These are phyloP conservation scores for Deroptyus accipitrinus DNA, from an alignment of 2,113 vertebrate genomes.

Conservation along the genomic window DNA sequence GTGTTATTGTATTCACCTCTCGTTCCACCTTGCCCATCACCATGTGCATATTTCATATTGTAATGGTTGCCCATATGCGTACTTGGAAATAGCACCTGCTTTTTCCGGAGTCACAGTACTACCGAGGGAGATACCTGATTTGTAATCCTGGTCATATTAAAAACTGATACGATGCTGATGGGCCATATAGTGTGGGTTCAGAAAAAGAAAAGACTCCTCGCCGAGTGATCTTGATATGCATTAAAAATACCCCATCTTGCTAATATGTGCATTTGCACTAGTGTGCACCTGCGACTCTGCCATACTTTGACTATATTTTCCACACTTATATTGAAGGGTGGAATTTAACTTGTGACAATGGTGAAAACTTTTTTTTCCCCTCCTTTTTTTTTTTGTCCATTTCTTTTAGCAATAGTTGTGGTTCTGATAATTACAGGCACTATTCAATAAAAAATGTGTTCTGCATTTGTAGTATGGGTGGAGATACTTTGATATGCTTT, in stretches of 20 bases:
- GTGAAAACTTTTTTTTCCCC: background rate
- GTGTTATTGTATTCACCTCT: conserved; percentile 18
- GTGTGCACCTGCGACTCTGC: background rate
- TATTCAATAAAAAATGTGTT: background rate
- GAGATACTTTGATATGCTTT: background rate
- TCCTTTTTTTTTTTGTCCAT: background rate
- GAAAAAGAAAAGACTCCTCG: background rate
- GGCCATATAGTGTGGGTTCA: background rate
- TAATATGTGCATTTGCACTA: background rate
- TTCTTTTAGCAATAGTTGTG: background rate
- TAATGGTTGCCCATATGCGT: conserved; percentile 34
- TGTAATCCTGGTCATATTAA: conserved; percentile 20
- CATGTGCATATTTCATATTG: background rate
- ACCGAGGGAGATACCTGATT: conserved; percentile 19
- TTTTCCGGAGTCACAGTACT: conserved; percentile 32
- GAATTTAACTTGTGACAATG: background rate
- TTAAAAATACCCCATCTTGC: background rate
- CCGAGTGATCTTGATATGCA: background rate
- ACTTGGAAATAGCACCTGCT: conserved; percentile 49
- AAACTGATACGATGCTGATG: background rate
- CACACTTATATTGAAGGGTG: rapidly evolving
- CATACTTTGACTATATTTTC: background rate
- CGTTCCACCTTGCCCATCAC: conserved; percentile 40
- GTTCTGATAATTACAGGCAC: background rate
- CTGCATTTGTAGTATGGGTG: background rate